Base-by-base conservation (phyloP, 23 tunicate species). In the Styela clava region DNA sequence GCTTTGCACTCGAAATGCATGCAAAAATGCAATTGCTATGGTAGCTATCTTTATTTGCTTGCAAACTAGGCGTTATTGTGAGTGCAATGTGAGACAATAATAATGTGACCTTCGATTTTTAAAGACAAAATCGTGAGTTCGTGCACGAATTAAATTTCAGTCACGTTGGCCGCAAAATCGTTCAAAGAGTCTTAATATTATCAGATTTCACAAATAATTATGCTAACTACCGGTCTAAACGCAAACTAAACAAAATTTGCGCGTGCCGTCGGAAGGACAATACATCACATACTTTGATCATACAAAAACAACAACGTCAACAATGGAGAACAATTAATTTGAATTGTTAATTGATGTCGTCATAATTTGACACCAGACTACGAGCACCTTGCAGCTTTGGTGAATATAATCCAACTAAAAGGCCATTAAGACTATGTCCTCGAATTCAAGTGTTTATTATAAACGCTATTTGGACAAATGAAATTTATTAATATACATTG, bases 201-300 rank as follows among this genome's bases (percentile, higher is more conserved):
- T 67, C 24, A 29, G 24, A 67, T 67, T 67, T 18, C 71, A 67
- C 71, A 29, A 67, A 67, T 29, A 0, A 67, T 67, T 67, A 67
- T 25, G 71, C 30, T 67, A 67, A 67, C 71, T 18, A 67, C 71
- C 71, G 31, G 71, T 27, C 71, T 18, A n/a, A 22, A 24, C 22
- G 30, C 30, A 27, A 67, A 67, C 71, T 25, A 67, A 67, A 27
- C 30, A 1, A 1, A 25, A 67, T 29, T 27, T 29, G 2, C 71
- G 71, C 30, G 31, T 24, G 31, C 30, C 71, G 71, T 67, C 56
- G 71, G 31, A 27, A 67, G 16, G 30, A 67, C 71, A 1, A 67
- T 67, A 22, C 16, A 29, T 22, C 16, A 22, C 19, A 67, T 67
- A 22, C 31, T 1, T 67, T 67, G 71, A 67, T 67, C 71, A 67